Evolutionary conservation across 2,797 vertebrate genomes (phyloP).

Genomic region (Todus mexicanus): DNA sequence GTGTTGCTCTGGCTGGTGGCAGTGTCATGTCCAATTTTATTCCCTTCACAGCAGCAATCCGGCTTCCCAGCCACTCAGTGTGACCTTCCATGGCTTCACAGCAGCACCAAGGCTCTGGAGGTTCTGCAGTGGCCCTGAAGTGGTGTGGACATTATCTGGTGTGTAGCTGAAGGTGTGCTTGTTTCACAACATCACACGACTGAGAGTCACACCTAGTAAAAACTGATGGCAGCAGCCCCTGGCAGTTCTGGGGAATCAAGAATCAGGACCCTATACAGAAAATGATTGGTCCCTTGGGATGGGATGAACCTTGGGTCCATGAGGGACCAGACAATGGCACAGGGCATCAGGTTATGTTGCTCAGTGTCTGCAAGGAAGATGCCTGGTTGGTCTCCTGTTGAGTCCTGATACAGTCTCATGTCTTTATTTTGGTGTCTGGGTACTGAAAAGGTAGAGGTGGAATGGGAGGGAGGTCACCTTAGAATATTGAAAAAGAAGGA

Average conservation of each 20-base stretch:
- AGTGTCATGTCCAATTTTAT: neutral
- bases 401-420: neutral
- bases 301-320: neutral
- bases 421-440: neutral
- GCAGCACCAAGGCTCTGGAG: neutral
- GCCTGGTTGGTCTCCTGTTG: neutral
- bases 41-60: neutral
- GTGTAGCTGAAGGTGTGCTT: neutral
- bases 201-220: neutral
- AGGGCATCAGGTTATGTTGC: neutral
- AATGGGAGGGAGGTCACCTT: neutral
- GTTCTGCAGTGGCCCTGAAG: neutral
- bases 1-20: neutral
- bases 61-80: neutral
- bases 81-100: neutral
- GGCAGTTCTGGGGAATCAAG: neutral
- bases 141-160: neutral
- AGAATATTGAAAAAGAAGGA: neutral
- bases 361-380: neutral
- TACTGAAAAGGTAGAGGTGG: neutral
- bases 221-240: neutral
- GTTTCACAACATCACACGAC: neutral
- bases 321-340: neutral
- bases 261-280: neutral
- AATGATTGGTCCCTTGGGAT: neutral